phyloP scores from a whole-genome alignment of 2,888 invertebrate genomes.

The Stenolophus ochropezus region DNA sequence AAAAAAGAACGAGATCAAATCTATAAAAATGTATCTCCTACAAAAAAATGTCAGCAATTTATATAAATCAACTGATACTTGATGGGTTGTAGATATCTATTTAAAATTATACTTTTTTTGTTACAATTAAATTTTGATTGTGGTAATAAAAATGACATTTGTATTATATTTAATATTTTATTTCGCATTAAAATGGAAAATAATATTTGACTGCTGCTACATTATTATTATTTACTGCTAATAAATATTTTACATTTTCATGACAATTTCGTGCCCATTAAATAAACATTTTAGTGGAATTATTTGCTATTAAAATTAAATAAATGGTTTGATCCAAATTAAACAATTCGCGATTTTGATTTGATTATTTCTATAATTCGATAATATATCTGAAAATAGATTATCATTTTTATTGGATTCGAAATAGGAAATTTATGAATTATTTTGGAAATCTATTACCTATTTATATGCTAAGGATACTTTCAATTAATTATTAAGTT shows the following conservation, averaged over 20 bases:
- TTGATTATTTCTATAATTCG: not conserved
- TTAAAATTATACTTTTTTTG: slow-evolving; percentile 3
- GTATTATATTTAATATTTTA: not conserved
- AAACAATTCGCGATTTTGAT: too few species aligned
- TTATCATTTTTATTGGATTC: too few species aligned
- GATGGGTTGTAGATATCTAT: not conserved
- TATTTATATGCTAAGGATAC: too few species aligned
- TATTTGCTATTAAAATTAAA: too few species aligned
- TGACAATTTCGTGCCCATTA: too few species aligned
- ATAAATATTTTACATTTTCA: too few species aligned
- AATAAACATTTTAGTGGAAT: too few species aligned
- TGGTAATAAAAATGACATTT: not conserved
- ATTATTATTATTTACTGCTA: not conserved
- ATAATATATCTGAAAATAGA: not conserved
- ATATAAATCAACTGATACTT: slow-evolving; percentile 22
- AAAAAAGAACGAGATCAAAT: slow-evolving; percentile 1
- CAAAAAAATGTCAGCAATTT: slow-evolving; percentile 7
- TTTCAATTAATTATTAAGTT: too few species aligned
- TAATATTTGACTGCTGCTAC: not conserved
- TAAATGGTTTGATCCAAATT: too few species aligned
- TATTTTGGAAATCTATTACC: too few species aligned
- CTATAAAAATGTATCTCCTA: slow-evolving; percentile 12
- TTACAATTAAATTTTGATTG: not conserved
- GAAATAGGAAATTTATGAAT: too few species aligned
- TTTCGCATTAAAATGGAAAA: not conserved